Percentiles rank a stretch among this genome's conserved stretches.
Evolutionary conservation across 1,140 invertebrate species (phyloP).

Genomic region (Drosophila saltans): DNA sequence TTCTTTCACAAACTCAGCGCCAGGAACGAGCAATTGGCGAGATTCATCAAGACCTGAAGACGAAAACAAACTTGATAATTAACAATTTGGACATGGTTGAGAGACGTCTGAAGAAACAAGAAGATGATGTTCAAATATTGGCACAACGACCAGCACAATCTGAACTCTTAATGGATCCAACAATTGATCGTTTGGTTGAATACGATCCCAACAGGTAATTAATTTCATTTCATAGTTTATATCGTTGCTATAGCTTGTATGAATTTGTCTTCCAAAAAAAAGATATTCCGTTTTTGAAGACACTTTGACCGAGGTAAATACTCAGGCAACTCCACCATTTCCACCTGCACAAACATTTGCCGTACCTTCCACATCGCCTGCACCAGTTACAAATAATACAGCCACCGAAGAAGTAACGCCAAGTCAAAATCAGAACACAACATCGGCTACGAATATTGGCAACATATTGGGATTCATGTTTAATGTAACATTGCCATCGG

Average conservation of each 20-base stretch:
- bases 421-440: conserved; percentile 23
- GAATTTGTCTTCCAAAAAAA: background rate
- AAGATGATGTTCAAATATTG: conserved; percentile 86
- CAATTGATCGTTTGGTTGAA: conserved; percentile 90
- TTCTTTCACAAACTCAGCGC: conserved; percentile 92
- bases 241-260: conserved; percentile 14
- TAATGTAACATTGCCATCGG: conserved; percentile 36
- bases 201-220: conserved; percentile 88
- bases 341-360: conserved; percentile 24
- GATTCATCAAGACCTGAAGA: conserved; percentile 91
- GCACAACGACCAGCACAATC: conserved; percentile 89
- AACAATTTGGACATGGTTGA: conserved; percentile 94
- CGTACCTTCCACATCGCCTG: conserved; percentile 35
- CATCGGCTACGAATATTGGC: conserved; percentile 15
- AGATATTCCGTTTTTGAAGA: conserved; percentile 76
- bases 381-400: conserved; percentile 57
- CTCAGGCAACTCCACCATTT: conserved; percentile 61
- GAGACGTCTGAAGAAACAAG: conserved; percentile 91
- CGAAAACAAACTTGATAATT: conserved; percentile 93
- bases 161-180: conserved; percentile 89
- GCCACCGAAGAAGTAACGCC: conserved; percentile 56
- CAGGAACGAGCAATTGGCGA: conserved; percentile 94
- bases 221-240: background rate
- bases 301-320: conserved; percentile 72
- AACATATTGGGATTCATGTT: conserved; percentile 19